Conservation (phyloP, 2,888 invertebrate species). For the Limnephilus marmoratus region DNA sequence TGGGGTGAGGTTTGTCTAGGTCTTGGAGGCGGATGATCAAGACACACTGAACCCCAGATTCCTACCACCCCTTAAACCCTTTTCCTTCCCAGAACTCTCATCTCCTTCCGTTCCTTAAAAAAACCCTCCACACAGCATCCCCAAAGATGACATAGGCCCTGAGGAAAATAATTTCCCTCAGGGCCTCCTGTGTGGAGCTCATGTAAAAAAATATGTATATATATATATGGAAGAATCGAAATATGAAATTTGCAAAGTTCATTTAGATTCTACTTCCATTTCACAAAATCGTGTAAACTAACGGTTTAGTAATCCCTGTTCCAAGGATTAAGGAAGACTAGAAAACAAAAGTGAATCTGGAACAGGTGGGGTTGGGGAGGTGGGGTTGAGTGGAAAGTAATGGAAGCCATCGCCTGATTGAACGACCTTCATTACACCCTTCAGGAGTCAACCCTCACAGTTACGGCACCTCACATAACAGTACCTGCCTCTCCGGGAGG, state of each 20-base stretch:
- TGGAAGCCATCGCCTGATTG: constrained; percentile 44
- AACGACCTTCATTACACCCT: constrained; percentile 17
- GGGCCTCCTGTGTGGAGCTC: too few species aligned
- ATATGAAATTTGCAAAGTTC: neutral
- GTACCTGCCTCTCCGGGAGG: neutral
- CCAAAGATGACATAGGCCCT: too few species aligned
- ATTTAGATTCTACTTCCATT: neutral
- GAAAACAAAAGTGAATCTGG: neutral
- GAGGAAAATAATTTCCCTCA: too few species aligned
- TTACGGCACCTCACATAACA: neutral
- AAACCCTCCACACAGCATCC: too few species aligned
- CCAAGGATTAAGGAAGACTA: neutral
- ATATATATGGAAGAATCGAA: too few species aligned
- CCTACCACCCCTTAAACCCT: too few species aligned
- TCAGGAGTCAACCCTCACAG: neutral
- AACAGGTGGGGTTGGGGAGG: neutral
- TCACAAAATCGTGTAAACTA: neutral
- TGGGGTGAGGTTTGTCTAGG: too few species aligned
- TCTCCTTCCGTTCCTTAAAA: too few species aligned
- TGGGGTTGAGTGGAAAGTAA: constrained; percentile 2
- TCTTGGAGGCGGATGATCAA: too few species aligned
- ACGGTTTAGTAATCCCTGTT: neutral
- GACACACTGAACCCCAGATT: too few species aligned
- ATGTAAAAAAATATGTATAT: too few species aligned
- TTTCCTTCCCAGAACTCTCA: too few species aligned